Conservation (phyloP, 1,140 invertebrate genomes). For the Heliothis virescens region DNA sequence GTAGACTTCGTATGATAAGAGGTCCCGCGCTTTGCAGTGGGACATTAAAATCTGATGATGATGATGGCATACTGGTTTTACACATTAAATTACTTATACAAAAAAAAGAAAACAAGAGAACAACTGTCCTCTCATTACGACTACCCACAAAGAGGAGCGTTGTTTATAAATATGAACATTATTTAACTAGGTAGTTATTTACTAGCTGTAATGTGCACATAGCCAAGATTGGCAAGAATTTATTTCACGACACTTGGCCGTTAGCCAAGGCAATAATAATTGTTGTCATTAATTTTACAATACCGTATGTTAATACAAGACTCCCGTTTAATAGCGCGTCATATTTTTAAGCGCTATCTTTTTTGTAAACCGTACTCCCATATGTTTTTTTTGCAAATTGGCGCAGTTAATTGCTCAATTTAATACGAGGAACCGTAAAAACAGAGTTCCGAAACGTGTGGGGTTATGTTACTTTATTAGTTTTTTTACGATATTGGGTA, state of each 20-base stretch:
- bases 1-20: no score
- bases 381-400: background rate
- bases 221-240: constrained; percentile 30
- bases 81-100: no score
- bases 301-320: constrained; percentile 31
- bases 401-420: constrained; percentile 10
- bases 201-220: background rate
- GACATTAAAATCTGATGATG: no score
- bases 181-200: background rate
- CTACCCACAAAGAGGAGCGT: no score
- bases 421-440: background rate
- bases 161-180: no score
- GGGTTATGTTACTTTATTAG: no score
- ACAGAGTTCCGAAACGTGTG: background rate
- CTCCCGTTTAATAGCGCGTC: constrained; percentile 12
- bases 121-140: background rate
- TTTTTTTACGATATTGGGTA: no score
- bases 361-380: constrained; percentile 4
- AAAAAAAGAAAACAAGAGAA: no score
- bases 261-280: constrained; percentile 31
- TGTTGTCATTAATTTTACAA: constrained; percentile 42
- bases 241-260: constrained; percentile 25
- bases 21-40: no score
- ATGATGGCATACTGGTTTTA: no score
- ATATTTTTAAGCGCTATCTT: constrained; percentile 22